phyloP scores from a whole-genome alignment of 2,888 invertebrate genomes.

The Cryptus viduatorius region DNA sequence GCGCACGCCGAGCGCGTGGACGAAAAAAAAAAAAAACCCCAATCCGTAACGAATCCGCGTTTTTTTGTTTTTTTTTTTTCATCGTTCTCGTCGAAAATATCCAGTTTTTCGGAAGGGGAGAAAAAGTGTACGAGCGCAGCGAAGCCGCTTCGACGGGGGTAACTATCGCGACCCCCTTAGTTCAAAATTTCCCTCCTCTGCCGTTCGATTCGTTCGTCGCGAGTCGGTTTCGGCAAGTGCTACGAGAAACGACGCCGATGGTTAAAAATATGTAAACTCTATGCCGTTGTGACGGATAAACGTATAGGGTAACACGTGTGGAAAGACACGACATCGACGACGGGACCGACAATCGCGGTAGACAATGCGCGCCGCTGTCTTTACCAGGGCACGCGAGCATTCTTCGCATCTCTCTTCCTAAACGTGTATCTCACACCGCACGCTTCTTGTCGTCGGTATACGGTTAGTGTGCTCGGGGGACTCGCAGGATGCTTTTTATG shows the following conservation, averaged over 20 bases:
- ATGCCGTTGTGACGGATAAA: not conserved
- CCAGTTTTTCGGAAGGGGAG: constrained; percentile 74
- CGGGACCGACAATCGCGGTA: constrained; percentile 61
- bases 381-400: constrained; percentile 55
- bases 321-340: constrained; percentile 32
- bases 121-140: constrained; percentile 25
- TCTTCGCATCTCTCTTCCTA: constrained; percentile 67
- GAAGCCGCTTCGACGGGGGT: constrained; percentile 3
- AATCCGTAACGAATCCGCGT: constrained; percentile 82
- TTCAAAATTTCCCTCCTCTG: not conserved
- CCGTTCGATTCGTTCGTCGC: constrained; percentile 27
- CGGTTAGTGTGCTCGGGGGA: constrained; percentile 34
- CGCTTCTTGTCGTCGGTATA: constrained; percentile 26
- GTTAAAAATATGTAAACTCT: constrained; percentile 80
- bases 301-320: constrained; percentile 73
- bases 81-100: constrained; percentile 77
- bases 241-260: constrained; percentile 68
- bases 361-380: constrained; percentile 71
- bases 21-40: constrained; percentile 70
- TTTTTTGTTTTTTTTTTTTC: constrained; percentile 75
- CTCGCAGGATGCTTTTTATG: constrained; percentile 50
- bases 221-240: constrained; percentile 30
- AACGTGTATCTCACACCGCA: constrained; percentile 63
- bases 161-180: constrained; percentile 4
- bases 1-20: constrained; percentile 66